Base-by-base conservation (phyloP, 2,888 invertebrate species). In the Tetragonisca angustula region DNA sequence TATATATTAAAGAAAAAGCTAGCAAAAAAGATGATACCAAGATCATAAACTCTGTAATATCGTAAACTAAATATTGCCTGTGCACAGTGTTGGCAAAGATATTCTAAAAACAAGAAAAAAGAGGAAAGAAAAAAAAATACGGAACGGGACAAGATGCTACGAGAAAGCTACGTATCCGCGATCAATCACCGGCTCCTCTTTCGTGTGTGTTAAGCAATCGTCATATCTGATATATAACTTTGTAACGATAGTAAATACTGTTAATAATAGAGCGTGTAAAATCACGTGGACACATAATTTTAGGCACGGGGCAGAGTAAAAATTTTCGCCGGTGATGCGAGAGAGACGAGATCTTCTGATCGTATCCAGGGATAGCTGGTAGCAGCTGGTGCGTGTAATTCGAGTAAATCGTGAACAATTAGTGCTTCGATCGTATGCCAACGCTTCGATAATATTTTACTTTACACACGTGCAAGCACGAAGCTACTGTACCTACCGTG, bases 131-230 rank as follows among this genome's bases (percentile, higher is more conserved):
- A 9, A 43, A 43, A 75, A 32, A 59, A n/a, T n/a, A n/a, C 5
- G 21, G 50, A 59, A 50, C 15, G n/a, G n/a, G n/a, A 59, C 15
- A 65, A 54, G 52, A 84, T 24, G 70, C 81, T 84, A 73, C 62
- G 67, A 54, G 70, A 67, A 71, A 76, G 71, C 59, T 76, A 64
- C 43, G 69, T 52, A 72, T 24, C 54, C 72, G 72, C 75, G 43
- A 68, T 50, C 73, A 68, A 77, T 78, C 73, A 78, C 59, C 72
- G 70, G 78, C 79, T 79, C 75, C 79, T 73, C 75, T 88, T 88
- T 84, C 79, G 68, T 86, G 77, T 77, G 79, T 71, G 72, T 84
- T 75, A 84, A 79, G 73, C 84, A 76, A 84, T 86, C 84, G 62
- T 79, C 81, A 67, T 82, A 77, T 88, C 79, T 76, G 72, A 64